Evolutionary conservation across 1,140 invertebrate species (phyloP).

Genomic region (Formica exsecta): DNA sequence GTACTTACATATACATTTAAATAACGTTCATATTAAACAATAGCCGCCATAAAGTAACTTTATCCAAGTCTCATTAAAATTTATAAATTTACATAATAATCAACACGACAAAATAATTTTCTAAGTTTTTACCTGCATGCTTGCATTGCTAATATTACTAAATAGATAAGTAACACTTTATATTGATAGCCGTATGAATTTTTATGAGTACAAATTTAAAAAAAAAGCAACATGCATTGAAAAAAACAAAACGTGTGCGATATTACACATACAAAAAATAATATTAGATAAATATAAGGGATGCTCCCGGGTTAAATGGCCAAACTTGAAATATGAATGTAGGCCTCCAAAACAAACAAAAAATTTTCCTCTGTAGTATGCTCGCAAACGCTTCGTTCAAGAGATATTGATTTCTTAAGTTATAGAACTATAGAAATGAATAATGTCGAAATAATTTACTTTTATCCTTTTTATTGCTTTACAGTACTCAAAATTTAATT

Average conservation of each 20-base stretch:
- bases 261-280: constrained; percentile 62
- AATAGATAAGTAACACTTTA: constrained; percentile 43
- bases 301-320: too few relatives aligned
- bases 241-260: constrained; percentile 76
- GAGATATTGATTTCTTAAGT: too few relatives aligned
- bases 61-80: constrained; percentile 2
- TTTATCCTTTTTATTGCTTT: too few relatives aligned
- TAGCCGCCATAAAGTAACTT: neutral
- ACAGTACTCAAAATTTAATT: too few relatives aligned
- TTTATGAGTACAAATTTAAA: constrained; percentile 44
- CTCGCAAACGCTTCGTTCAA: too few relatives aligned
- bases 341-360: too few relatives aligned
- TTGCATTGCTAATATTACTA: constrained; percentile 12
- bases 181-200: constrained; percentile 72
- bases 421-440: too few relatives aligned
- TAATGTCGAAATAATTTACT: too few relatives aligned
- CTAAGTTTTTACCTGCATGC: constrained; percentile 37
- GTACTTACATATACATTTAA: constrained; percentile 4
- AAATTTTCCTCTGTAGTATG: too few relatives aligned
- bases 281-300: constrained; percentile 1
- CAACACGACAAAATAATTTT: constrained; percentile 3
- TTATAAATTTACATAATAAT: neutral
- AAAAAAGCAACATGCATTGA: constrained; percentile 76
- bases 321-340: too few relatives aligned
- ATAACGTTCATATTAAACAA: neutral